Conservation (phyloP, 1,140 invertebrate genomes). For the Alviniconcha marisindica region DNA sequence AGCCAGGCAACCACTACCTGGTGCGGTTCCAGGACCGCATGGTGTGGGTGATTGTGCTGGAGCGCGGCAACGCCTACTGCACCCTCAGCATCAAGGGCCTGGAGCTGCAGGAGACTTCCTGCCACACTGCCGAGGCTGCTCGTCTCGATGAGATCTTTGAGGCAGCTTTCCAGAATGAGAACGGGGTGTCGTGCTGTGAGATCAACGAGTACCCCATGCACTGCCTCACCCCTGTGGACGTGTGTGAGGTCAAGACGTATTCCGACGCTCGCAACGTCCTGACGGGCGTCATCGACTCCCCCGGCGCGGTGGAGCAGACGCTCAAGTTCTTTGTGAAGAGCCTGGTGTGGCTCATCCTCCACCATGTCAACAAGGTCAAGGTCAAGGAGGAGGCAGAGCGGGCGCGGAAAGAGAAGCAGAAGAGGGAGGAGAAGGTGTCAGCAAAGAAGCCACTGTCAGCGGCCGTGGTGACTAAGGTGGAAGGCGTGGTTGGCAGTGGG, state of each 20-base stretch:
- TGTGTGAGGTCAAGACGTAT: constrained; percentile 71
- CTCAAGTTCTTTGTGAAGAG: constrained; percentile 74
- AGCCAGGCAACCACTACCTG: constrained; percentile 76
- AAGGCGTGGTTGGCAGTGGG: background rate
- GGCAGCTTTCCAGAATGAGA: constrained; percentile 70
- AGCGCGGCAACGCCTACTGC: constrained; percentile 75
- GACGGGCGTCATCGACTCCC: constrained; percentile 77
- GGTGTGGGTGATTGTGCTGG: constrained; percentile 76
- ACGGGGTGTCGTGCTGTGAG: constrained; percentile 44
- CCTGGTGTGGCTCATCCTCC: constrained; percentile 76
- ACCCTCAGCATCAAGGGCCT: constrained; percentile 76
- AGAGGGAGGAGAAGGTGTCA: constrained; percentile 37
- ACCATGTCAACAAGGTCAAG: constrained; percentile 70
- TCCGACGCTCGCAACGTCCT: constrained; percentile 78
- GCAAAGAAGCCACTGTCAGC: constrained; percentile 33
- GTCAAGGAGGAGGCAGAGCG: constrained; percentile 47
- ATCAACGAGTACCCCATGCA: constrained; percentile 72
- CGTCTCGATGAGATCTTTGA: constrained; percentile 77
- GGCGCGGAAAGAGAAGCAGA: constrained; percentile 44
- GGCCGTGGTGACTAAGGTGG: constrained; percentile 34
- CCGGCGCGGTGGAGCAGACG: constrained; percentile 73
- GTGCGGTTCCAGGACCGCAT: constrained; percentile 77
- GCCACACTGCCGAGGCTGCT: constrained; percentile 78
- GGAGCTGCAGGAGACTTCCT: constrained; percentile 79
- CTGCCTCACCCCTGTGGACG: constrained; percentile 71